Evolutionary conservation across 1,140 invertebrate species (phyloP).

Genomic region (Trissolcus basalis): DNA sequence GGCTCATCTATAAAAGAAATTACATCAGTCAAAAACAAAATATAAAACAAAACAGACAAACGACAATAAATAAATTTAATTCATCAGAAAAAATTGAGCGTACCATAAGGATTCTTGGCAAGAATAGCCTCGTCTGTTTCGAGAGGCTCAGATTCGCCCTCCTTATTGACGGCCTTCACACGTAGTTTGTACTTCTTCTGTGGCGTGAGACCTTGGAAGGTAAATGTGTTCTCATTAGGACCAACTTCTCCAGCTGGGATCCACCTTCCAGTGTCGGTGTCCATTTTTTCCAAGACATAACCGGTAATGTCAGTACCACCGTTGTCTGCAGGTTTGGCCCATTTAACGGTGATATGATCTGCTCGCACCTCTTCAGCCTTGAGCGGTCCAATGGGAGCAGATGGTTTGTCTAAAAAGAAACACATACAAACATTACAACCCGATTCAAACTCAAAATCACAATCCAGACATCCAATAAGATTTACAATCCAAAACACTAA

Average conservation of each 20-base stretch:
- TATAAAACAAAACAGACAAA: conserved; percentile 8
- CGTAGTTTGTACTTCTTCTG: conserved; percentile 99
- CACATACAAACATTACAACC: conserved; percentile 27
- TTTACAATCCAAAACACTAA: conserved; percentile 65
- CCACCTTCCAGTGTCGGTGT: conserved; percentile 93
- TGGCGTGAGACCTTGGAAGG: conserved; percentile 93
- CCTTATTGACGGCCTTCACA: conserved; percentile 98
- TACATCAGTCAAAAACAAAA: conserved; percentile 3
- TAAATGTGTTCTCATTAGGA: conserved; percentile 87
- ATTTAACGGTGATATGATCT: conserved; percentile 94
- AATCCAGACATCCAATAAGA: not conserved
- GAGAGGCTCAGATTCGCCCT: conserved; percentile 97
- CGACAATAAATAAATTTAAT: conserved; percentile 14
- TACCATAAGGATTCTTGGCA: conserved; percentile 97
- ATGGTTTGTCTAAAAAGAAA: conserved; percentile 84
- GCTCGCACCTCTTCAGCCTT: conserved; percentile 91
- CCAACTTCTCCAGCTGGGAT: conserved; percentile 92
- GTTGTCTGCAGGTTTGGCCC: conserved; percentile 95
- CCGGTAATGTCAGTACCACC: conserved; percentile 95
- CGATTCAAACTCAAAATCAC: not conserved
- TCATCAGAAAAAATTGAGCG: too few relatives aligned
- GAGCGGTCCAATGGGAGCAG: conserved; percentile 89
- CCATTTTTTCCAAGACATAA: conserved; percentile 98
- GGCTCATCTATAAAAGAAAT: conserved; percentile 82
- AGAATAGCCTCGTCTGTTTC: conserved; percentile 91